Evolutionary conservation across 2,113 vertebrate genomes (phyloP), one percentile per base, ranked within the genome.

Genomic region (Chelonoidis abingdonii): DNA sequence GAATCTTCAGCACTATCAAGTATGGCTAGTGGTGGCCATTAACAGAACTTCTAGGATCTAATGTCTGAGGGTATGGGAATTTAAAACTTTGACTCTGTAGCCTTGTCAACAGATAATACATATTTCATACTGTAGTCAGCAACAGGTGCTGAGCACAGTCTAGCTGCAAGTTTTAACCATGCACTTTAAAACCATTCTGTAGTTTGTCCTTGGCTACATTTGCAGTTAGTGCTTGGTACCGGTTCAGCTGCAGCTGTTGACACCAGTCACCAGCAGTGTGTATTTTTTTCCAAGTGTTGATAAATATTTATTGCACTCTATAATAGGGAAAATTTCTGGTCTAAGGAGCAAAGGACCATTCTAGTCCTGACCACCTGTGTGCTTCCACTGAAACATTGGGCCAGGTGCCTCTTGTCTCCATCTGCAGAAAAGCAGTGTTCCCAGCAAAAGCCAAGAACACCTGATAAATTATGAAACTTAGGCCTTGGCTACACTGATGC

Each of bases 281-380:
- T 3, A 5, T 17, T 38, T 72, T 72, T 65, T n/a, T 8, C 5
- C 49, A 52, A 52, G 14, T 8, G 41, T 25, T 5, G 79, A 16
- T 19, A 24, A 44, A 31, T 21, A 54, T 0, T 1, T 4, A 54
- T 6, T 0, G 13, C 4, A 5, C 0, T 0, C 35, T 5, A 62
- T 19, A 14, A 35, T 1, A 13, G n/a, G 6, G 35, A 41, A 31
- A 54, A 85, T 10, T 10, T 35, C 14, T 3, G 4, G 29, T 35
- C 13, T 62, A 31, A 62, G 59, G 59, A 31, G 12, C 29, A 62
- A 31, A 35, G 31, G 59, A 29, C 59, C 59, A 62, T 31, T 62
- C 29, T 62, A 62, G 8, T 44, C 5, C 16, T 72, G n/a, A 41
- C 19, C 9, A n/a, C 14, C 35, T 21, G 19, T 72, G 31, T 27